Conservation (phyloP, 2,113 vertebrate genomes). For the Pedionomus torquatus region DNA sequence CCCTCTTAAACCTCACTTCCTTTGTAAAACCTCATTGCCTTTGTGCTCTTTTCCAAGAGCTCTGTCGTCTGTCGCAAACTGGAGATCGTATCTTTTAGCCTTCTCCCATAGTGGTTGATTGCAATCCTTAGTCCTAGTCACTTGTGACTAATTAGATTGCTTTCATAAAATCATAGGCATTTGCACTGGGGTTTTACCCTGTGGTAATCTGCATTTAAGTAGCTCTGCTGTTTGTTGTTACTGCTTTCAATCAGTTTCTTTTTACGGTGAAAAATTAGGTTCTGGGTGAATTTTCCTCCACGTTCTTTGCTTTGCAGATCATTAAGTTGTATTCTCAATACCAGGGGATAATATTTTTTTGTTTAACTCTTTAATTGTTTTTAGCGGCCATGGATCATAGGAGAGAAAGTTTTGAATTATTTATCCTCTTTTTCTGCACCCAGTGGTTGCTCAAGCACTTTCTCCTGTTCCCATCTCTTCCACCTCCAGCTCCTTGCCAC, state of each 20-base stretch:
- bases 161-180: neutral
- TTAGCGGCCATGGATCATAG: neutral
- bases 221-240: neutral
- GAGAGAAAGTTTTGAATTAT: neutral
- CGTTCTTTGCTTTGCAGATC: neutral
- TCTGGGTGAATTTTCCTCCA: neutral
- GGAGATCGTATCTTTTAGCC: neutral
- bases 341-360: neutral
- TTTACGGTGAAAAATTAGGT: neutral
- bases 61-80: neutral
- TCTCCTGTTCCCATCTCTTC: neutral
- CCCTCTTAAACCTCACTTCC: neutral
- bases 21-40: neutral
- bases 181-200: neutral
- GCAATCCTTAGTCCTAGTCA: constrained; percentile 3
- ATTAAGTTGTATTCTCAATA: neutral
- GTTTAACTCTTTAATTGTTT: neutral
- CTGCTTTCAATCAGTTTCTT: neutral
- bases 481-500: neutral
- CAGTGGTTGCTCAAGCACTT: neutral
- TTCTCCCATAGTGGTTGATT: neutral
- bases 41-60: neutral
- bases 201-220: neutral
- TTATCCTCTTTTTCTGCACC: neutral
- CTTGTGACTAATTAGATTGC: constrained; percentile 22